Evolutionary conservation across 2,797 vertebrate species (phyloP), one percentile per base, ranked within the genome.

Genomic region (Sebastiscus tertius): DNA sequence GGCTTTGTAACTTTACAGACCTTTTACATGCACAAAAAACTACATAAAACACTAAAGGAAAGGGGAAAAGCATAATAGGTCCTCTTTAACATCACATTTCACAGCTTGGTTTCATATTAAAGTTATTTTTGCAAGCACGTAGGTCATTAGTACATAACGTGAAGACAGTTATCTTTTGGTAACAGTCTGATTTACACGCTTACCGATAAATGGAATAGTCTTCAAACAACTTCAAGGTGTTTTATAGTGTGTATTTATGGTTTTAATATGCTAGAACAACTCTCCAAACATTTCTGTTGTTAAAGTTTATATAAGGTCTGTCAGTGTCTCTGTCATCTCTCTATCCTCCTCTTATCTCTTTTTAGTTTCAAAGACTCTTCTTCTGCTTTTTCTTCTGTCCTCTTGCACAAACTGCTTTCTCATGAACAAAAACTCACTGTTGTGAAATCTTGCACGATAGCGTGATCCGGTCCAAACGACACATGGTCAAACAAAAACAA

Each of bases 351-450:
- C 24, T 49, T 24, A 67, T 29, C 33, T 75, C 33, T 42, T 27
- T 46, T 16, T 46, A 46, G 16, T 46, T 46, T 46, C 18, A 69
- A 69, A 55, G 46, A 31, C 34, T 65, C 24, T 22, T 54, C 14
- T 52, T 26, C 9, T 42, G 13, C 49, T 72, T 39, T 79, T 59
- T 58, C 20, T 66, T 24, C 14, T 9, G 36, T 24, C 14, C 26
- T 49, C 58, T 77, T 27, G 27, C 56, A 77, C 22, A 69, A 77
- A 54, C 9, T 26, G 10, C 26, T 56, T 26, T 62, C 20, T 16
- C 8, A 14, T n/a, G 8, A 61, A 62, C 22, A 14, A 5, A 27
- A 42, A 39, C 39, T 26, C 26, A 12, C 10, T 36, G 10, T 58
- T 66, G 8, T 34, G 66, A 62, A 63, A 56, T 52, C 18, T 67